Base-by-base conservation (phyloP, 2,113 vertebrate species). In the Vombatus ursinus region DNA sequence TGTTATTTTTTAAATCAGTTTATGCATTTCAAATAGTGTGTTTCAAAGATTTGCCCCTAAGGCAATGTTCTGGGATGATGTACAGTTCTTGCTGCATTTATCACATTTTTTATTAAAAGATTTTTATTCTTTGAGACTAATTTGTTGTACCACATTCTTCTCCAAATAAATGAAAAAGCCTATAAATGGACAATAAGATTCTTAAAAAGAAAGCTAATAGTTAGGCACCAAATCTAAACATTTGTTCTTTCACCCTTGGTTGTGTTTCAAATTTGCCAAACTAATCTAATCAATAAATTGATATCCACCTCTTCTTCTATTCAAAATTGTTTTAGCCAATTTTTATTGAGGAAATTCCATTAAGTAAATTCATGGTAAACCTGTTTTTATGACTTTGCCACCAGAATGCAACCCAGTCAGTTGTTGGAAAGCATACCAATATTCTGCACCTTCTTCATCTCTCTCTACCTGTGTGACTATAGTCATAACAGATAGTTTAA, bases 1-100 rank as follows among this genome's bases (percentile, higher is more conserved):
- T 50, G 44, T 48, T 95, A 93, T 95, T 53, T 84, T 84, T 84
- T 84, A 84, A 84, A 92, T 90, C 50, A 93, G 19, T 22, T 94
- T 95, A 50, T 93, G 26, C n/a, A 92, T 44, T 93, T 96, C 50
- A 94, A 93, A 52, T 91, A 95, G 92, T 91, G 94, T 52, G 90
- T 94, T 94, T 90, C 77, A 95, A 91, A 96, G 28, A 94, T 90
- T 26, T 11, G 89, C 90, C 90, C 44, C 24, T 44, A 28, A 95
- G 47, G 51, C 8, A 37, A 61, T 23, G 28, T 91, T 91, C 51
- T 95, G 50, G 93, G 92, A 94, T 96, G 89, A 54, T 94, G 94
- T 93, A 28, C 7, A 77, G 31, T 93, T 90, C 50, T 94, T 96
- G 94, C 7, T 92, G 48, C 25, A 93, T 44, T 84, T 31, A 91